These are phyloP conservation scores for Dromas ardeola DNA, from an alignment of 2,113 vertebrate species.

Conservation along the genomic window DNA sequence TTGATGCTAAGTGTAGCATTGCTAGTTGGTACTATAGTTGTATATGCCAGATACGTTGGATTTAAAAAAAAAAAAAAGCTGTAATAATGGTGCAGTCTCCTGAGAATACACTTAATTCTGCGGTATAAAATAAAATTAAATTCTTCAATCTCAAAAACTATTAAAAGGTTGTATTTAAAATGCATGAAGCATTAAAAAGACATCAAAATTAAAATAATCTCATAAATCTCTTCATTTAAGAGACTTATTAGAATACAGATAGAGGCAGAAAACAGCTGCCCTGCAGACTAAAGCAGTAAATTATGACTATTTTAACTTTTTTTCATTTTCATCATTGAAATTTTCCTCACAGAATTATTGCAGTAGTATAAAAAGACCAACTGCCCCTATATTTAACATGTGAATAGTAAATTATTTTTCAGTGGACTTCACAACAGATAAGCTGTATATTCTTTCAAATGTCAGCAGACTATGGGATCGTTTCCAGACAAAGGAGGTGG, in stretches of 20 bases:
- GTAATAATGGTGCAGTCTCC: conserved; percentile 86
- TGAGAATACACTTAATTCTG: conserved; percentile 85
- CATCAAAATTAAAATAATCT: conserved; percentile 88
- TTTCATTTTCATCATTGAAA: conserved; percentile 88
- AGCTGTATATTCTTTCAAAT: conserved; percentile 77
- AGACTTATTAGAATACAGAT: conserved; percentile 85
- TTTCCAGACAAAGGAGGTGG: conserved; percentile 55
- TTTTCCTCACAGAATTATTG: conserved; percentile 83
- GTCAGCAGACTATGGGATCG: conserved; percentile 48
- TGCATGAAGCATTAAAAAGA: conserved; percentile 86
- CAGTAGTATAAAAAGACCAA: conserved; percentile 84
- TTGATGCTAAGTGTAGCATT: background rate
- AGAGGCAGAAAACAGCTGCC: conserved; percentile 76
- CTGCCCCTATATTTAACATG: conserved; percentile 86
- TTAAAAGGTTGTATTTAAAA: conserved; percentile 86
- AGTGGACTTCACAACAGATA: conserved; percentile 85
- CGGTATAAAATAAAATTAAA: conserved; percentile 82
- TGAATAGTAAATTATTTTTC: conserved; percentile 84
- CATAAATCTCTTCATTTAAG: conserved; percentile 84
- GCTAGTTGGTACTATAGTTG: background rate
- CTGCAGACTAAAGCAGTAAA: conserved; percentile 80
- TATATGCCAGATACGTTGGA: conserved; percentile 13
- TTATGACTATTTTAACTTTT: conserved; percentile 85
- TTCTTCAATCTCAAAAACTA: conserved; percentile 82
- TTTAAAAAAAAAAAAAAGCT: conserved; percentile 57